A percentile compares a stretch with the other conserved stretches of the same genome.
Evolutionary conservation across 2,797 vertebrate species (phyloP).

Genomic region (Phoeniculus purpureus): DNA sequence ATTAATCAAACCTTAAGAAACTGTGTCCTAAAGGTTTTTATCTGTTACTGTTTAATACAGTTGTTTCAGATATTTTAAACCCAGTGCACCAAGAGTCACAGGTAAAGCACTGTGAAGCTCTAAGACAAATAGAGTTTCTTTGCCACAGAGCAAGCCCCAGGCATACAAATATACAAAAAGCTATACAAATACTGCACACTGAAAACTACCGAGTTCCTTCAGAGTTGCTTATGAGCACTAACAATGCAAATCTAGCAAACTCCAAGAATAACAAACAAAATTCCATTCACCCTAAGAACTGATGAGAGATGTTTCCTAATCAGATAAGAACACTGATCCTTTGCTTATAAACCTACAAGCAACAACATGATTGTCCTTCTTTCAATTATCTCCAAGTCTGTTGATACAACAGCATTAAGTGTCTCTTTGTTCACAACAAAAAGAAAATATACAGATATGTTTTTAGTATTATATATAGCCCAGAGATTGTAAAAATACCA

Average conservation of each 20-base stretch:
- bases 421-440: not conserved
- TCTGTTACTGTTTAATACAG: not conserved
- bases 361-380: not conserved
- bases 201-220: not conserved
- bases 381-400: not conserved
- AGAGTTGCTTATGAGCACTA: not conserved
- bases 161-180: not conserved
- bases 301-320: not conserved
- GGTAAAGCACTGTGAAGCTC: not conserved
- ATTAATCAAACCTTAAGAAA: not conserved
- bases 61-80: not conserved
- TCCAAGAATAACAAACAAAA: conserved; percentile 16
- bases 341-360: not conserved
- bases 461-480: not conserved
- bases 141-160: not conserved
- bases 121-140: not conserved
- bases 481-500: not conserved
- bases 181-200: not conserved
- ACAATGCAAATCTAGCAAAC: not conserved
- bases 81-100: not conserved
- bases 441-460: not conserved
- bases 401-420: not conserved
- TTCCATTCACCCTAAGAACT: not conserved
- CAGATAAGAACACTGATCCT: not conserved
- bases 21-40: not conserved